phyloP scores from a whole-genome alignment of 2,113 vertebrate genomes.

The Carassius carassius region DNA sequence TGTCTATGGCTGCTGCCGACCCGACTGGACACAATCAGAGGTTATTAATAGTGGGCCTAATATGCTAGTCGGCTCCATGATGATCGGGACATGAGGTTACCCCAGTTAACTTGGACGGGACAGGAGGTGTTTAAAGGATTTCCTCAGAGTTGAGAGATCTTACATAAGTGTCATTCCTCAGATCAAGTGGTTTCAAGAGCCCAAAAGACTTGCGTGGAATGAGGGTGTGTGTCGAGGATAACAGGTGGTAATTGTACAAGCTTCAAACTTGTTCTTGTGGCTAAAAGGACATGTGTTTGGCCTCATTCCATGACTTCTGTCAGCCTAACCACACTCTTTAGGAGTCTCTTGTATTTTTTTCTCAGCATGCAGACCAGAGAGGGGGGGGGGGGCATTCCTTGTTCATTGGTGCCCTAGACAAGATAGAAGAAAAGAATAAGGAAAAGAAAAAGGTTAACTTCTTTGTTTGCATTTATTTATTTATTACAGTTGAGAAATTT shows the following conservation, averaged over 20 bases:
- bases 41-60: conserved; percentile 67
- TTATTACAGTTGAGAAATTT: no score
- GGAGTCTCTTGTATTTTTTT: neutral
- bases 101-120: conserved; percentile 19
- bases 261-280: conserved; percentile 1
- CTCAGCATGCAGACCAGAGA: neutral
- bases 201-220: neutral
- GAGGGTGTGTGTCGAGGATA: neutral
- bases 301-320: conserved; percentile 24
- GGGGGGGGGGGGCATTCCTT: neutral
- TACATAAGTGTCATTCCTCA: neutral
- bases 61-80: conserved; percentile 55
- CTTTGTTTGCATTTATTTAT: no score
- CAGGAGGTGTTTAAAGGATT: conserved; percentile 18
- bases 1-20: conserved; percentile 46
- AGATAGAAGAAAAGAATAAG: neutral
- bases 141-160: conserved; percentile 15
- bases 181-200: conserved; percentile 20
- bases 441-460: neutral
- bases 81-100: conserved; percentile 31
- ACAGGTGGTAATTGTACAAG: conserved; percentile 2
- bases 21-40: conserved; percentile 49
- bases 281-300: conserved; percentile 22
- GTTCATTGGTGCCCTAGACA: no score
- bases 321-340: conserved; percentile 1